Evolutionary conservation across 2,113 vertebrate species (phyloP).

Genomic region (Butorides virescens): DNA sequence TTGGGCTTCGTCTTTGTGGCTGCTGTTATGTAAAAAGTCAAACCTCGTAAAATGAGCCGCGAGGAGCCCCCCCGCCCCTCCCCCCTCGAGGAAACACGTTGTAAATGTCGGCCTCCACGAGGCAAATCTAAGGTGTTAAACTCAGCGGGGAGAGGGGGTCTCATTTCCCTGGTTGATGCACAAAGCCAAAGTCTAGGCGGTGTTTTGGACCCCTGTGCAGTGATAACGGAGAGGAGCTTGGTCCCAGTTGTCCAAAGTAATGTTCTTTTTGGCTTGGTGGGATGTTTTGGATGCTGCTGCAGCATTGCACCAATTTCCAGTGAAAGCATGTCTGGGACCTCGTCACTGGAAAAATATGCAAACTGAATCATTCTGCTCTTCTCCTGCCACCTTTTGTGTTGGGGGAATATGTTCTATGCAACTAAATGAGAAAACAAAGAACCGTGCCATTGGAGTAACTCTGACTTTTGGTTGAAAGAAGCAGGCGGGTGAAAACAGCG

Average conservation of each 20-base stretch:
- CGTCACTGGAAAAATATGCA: conserved; percentile 36
- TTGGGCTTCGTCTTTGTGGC: not conserved
- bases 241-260: conserved; percentile 22
- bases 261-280: conserved; percentile 33
- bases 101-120: not conserved
- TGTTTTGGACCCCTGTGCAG: not conserved
- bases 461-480: not conserved
- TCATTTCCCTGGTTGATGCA: not conserved
- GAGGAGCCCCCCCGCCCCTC: not conserved
- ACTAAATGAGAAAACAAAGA: not conserved
- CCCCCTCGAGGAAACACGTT: not conserved
- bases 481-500: not conserved
- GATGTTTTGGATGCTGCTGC: conserved; percentile 26
- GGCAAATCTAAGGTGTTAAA: not conserved
- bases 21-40: not conserved
- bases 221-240: not conserved
- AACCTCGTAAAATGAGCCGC: not conserved
- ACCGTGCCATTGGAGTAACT: not conserved
- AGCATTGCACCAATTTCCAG: not conserved
- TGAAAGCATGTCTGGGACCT: conserved; percentile 45
- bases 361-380: conserved; percentile 35
- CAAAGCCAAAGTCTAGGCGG: not conserved
- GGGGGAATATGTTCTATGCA: not conserved
- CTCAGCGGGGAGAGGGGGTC: not conserved
- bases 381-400: conserved; percentile 32